Base-by-base conservation (phyloP, 2,888 invertebrate genomes). In the Xiphydria camelus region DNA sequence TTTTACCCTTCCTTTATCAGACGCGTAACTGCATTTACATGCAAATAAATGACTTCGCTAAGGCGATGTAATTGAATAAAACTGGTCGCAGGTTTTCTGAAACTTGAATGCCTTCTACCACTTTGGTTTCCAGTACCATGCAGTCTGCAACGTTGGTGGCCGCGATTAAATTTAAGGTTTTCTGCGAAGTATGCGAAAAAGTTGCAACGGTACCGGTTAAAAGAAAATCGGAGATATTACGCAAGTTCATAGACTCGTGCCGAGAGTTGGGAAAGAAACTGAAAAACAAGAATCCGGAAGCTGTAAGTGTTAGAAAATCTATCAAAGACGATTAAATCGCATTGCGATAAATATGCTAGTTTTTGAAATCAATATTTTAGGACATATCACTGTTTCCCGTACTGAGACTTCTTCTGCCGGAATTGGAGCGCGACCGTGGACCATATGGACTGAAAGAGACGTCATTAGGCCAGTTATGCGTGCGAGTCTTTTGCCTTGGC, bases 381-480 rank as follows among this genome's bases (percentile, higher is more conserved):
- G 78, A 80, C 50, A 76, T 76, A 25, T 83, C 80, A 47, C 80
- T 88, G 47, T 93, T 84, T 73, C 85, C 90, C 4, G 80, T 91
- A 29, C 68, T 96, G 57, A 82, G 95, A 52, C 78, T 95, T 21
- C 73, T 96, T 6, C 64, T 95, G 19, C 94, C 95, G 1, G 80
- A 83, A 47, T 76, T 84, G 21, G 96, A 96, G 64, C 83, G 87
- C 53, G 86, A 89, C 55, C 82, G 95, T 55, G 83, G 83, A 25
- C 82, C 91, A 0, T 93, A 93, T 75, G 91, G 93, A 14, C 79
- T 96, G 49, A 91, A 92, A 76, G 88, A 90, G 75, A 79, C 82
- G 22, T 83, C 84, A 53, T 79, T 96, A 46, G 88, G 87, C 0
- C 82, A 80, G 57, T 70, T 88, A 22, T 83, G 92, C 47, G 85